Conservation (phyloP, 2,888 invertebrate species). For the Melanotus villosus region DNA sequence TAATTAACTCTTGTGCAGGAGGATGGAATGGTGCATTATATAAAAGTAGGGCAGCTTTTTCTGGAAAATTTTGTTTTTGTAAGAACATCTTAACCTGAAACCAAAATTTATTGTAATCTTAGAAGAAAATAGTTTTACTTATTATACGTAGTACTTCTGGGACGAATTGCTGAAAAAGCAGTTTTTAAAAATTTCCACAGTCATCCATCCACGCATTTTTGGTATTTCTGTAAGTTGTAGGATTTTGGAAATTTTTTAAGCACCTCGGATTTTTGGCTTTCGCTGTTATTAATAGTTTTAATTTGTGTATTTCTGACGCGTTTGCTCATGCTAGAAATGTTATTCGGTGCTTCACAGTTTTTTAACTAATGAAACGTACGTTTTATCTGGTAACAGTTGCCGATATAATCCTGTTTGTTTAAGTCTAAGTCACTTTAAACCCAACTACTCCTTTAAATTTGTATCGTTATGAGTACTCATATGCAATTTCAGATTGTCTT, state of each 20-base stretch:
- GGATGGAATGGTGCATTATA: no score
- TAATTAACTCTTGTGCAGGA: no score
- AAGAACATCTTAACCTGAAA: no score
- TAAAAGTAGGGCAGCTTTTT: no score
- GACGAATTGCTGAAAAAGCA: neutral
- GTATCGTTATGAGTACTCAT: no score
- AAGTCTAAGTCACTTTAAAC: no score
- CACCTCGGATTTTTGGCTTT: neutral
- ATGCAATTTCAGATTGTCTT: no score
- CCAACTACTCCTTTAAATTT: no score
- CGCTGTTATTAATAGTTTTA: neutral
- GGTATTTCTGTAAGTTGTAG: neutral
- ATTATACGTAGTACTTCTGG: no score
- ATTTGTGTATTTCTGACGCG: neutral
- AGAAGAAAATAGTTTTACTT: no score
- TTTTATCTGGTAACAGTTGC: neutral
- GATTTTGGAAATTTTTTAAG: neutral
- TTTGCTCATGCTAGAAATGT: neutral
- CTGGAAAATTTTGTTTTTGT: no score
- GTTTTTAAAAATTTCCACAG: neutral
- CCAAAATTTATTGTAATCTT: no score
- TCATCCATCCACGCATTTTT: neutral
- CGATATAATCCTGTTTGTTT: constrained; percentile 10
- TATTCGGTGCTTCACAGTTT: neutral
- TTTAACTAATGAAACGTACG: neutral